phyloP scores from a whole-genome alignment of 2,888 invertebrate genomes.

The Dasysyrphus tricinctus region DNA sequence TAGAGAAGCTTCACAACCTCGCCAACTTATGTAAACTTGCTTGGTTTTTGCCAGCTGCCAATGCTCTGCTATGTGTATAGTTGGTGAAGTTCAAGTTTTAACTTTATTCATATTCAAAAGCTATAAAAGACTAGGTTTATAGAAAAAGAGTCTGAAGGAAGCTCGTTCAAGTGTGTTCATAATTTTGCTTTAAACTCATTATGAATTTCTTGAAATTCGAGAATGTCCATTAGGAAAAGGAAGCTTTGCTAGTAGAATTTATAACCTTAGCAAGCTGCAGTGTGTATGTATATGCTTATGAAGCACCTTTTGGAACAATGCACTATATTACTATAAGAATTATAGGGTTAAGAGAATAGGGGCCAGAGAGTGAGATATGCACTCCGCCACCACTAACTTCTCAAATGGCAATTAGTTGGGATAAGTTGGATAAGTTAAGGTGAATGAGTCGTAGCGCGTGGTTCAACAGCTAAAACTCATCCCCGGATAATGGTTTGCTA shows the following conservation, averaged over 20 bases:
- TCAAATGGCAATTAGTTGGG: slow-evolving; percentile 69
- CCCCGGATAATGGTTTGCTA: slow-evolving; percentile 27
- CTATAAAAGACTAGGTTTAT: background rate
- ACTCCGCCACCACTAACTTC: slow-evolving; percentile 58
- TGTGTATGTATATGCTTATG: background rate
- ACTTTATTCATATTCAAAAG: slow-evolving; percentile 46
- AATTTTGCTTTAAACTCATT: slow-evolving; percentile 70
- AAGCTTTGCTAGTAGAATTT: slow-evolving; percentile 34
- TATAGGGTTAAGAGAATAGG: background rate
- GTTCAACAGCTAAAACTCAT: slow-evolving; percentile 44
- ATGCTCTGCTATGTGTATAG: background rate
- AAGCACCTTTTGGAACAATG: slow-evolving; percentile 15
- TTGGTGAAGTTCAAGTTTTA: slow-evolving; percentile 11
- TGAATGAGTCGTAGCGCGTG: slow-evolving; percentile 38
- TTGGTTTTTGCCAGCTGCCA: slow-evolving; percentile 29
- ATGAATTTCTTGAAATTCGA: slow-evolving; percentile 60
- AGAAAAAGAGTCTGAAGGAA: slow-evolving; percentile 24
- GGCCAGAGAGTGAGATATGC: slow-evolving; percentile 39
- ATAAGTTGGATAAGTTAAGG: slow-evolving; percentile 59
- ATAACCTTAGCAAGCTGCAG: slow-evolving; percentile 29
- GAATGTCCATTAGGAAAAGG: slow-evolving; percentile 67
- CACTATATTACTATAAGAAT: background rate
- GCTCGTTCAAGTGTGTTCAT: slow-evolving; percentile 68
- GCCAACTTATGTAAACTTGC: slow-evolving; percentile 5
- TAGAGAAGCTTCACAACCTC: slow-evolving; percentile 32